phyloP scores from a whole-genome alignment of 2,888 invertebrate species.

The Scaptomyza polygonia region DNA sequence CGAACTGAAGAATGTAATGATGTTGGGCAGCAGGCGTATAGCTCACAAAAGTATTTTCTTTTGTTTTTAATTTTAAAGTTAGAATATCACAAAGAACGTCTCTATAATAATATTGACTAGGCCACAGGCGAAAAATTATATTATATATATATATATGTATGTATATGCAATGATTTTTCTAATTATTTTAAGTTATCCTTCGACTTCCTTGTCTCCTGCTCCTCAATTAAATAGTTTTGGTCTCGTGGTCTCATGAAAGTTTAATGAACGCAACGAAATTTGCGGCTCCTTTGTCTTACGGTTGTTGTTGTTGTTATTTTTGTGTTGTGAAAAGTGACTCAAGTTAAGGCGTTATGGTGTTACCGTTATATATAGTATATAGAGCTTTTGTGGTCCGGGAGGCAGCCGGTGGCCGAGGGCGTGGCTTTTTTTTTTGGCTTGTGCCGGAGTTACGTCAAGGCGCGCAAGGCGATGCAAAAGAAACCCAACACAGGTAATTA shows the following conservation, averaged over 20 bases:
- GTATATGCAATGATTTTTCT: constrained; percentile 9
- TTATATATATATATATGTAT: neutral
- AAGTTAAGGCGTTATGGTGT: constrained; percentile 74
- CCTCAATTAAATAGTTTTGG: constrained; percentile 53
- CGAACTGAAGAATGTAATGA: constrained; percentile 47
- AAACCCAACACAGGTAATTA: constrained; percentile 64
- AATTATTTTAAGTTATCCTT: constrained; percentile 23
- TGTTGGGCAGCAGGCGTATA: constrained; percentile 42
- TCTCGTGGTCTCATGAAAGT: constrained; percentile 60
- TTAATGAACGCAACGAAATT: constrained; percentile 73
- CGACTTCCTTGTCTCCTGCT: constrained; percentile 23
- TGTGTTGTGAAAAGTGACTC: constrained; percentile 62
- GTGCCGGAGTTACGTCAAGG: constrained; percentile 67
- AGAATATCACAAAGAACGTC: constrained; percentile 57
- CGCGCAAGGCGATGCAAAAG: constrained; percentile 59
- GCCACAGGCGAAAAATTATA: constrained; percentile 36
- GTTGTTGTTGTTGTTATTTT: constrained; percentile 1
- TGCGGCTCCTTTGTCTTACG: constrained; percentile 20
- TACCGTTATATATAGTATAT: constrained; percentile 45
- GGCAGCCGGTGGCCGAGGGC: constrained; percentile 22
- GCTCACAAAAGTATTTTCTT: too few relatives aligned
- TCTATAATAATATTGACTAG: constrained; percentile 36
- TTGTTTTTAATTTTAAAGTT: constrained; percentile 14
- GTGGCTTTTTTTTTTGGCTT: constrained; percentile 8
- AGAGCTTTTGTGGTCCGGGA: constrained; percentile 37